Evolutionary conservation across 2,797 vertebrate species (phyloP), one percentile per base, ranked within the genome.

Genomic region (Heterohyrax brucei): DNA sequence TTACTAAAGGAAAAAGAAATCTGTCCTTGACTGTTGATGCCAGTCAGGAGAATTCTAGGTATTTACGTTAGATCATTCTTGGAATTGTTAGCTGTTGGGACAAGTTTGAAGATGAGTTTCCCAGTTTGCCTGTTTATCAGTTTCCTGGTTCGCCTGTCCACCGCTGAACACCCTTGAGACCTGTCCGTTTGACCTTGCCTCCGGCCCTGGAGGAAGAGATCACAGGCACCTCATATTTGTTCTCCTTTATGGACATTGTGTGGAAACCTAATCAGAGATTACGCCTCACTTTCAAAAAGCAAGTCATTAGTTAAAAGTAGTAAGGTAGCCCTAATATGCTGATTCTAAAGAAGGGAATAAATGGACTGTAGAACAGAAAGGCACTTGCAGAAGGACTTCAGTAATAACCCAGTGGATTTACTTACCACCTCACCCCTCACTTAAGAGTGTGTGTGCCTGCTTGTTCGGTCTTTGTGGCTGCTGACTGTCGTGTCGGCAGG

Each of bases 281-380:
- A 18, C 46, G 84, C 76, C 16, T 18, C 10, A 18, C 28, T 0
- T n/a, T 26, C 46, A 50, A 94, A 92, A 84, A 82, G 9, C 21
- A 50, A 64, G 3, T 68, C 76, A 48, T 77, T 61, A 53, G 21
- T 46, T 77, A 76, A 93, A 91, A 93, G 50, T 86, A 70, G 33
- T 73, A 73, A 85, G 70, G 30, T 89, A 24, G n/a, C 18, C 1
- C 8, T 77, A 59, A n/a, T 93, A 9, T 70, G 68, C 16, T 86
- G 30, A 56, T 96, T 95, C 68, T 87, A 76, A 93, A 91, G 70
- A 64, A 94, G 56, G 56, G 61, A 77, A 1, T 85, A 59, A 75
- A 80, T 66, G 50, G 78, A 10, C 68, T 91, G 78, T 39, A 79
- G 48, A 56, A 61, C 46, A 95, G 77, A n/a, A 64, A 66, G 46